Base-by-base conservation (phyloP, 1,140 invertebrate genomes). In the Diabrotica virgifera region DNA sequence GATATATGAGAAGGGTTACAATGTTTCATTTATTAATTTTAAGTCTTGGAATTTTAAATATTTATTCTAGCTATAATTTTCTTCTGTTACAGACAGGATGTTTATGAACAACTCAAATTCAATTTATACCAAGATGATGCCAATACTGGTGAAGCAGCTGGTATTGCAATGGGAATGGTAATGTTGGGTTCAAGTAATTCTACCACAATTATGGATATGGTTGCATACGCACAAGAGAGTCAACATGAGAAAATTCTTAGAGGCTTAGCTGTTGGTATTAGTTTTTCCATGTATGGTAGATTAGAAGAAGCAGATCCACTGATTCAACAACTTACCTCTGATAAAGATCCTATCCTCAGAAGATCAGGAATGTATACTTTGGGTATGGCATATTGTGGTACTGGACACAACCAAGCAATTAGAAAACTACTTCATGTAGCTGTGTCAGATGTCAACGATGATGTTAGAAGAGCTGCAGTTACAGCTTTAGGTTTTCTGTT, bases 41-140 rank as follows among this genome's bases (percentile, higher is more conserved):
- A 24, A 24, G 24, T 24, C 24, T 24, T 24, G 1, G 24, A 2
- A 4, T 46, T 46, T 6, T n/a, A 46, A n/a, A 46, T 10, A 8
- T 46, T 5, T n/a, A 46, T 46, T 10, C 4, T 46, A 10, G 5
- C 8, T 46, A 6, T 46, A 10, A 10, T 46, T 46, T 6, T 46
- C 40, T 46, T n/a, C 8, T 46, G 8, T 46, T 5, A 46, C 40
- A 59, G 58, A 51, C 87, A 91, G 72, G 94, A 97, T 78, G 90
- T 98, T 12, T 99, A 98, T 77, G 95, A 97, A 77, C 93, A 97
- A 78, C 82, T 99, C 0, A 98, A 98, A 77, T 95, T 95, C 75
- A 97, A 96, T 80, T 83, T 99, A 37, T 98, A 97, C 78, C 95
- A 98, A 85, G 97, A 99, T 82, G 97, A 99, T 82, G 98, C 98